Base-by-base conservation (phyloP, 2,888 invertebrate species). In the Unio delphinus region DNA sequence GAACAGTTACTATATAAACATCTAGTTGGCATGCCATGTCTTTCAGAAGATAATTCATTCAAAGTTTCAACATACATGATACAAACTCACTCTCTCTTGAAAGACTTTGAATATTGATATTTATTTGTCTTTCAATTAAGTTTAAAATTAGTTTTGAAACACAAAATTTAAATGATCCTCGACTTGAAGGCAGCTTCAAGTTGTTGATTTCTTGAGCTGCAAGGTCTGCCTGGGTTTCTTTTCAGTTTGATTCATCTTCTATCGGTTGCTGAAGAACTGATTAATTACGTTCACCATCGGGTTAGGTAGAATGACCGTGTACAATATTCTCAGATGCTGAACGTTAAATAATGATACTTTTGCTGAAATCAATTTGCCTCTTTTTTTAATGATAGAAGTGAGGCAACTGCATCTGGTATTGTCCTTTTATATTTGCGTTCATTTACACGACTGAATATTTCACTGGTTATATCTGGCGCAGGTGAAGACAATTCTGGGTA, bases 11-110 rank as follows among this genome's bases (percentile, higher is more conserved):
- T 4, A 67, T 8, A 11, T 71, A 71, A 23, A 74, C 65, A 55
- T 67, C 65, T 30, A 71, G 61, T 20, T 65, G 70, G 60, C 67
- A 18, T n/a, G 74, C 68, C 28, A 71, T 64, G 30, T 69, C 66
- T 61, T 66, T 61, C 1, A 71, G 63, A 28, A 61, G 23, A 55
- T 67, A 64, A 61, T 70, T 65, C 64, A 71, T 61, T 45, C 69
- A 62, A 23, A 74, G 60, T 54, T 69, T 68, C 28, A 72, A 57
- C 4, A 74, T 55, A 30, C 68, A 68, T 18, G 71, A n/a, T 23
- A 74, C 28, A 59, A 69, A 64, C 34, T 69, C 55, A 28, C 72
- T 60, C 56, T 69, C 66, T 60, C 69, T 71, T 26, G 72, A 56
- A 18, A 74, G 64, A 8, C 20, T 0, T 54, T 66, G 72, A 28